A percentile compares a stretch with the other conserved stretches of the same genome.
Evolutionary conservation across 2,113 vertebrate genomes (phyloP).

Genomic region (Galeopterus variegatus): DNA sequence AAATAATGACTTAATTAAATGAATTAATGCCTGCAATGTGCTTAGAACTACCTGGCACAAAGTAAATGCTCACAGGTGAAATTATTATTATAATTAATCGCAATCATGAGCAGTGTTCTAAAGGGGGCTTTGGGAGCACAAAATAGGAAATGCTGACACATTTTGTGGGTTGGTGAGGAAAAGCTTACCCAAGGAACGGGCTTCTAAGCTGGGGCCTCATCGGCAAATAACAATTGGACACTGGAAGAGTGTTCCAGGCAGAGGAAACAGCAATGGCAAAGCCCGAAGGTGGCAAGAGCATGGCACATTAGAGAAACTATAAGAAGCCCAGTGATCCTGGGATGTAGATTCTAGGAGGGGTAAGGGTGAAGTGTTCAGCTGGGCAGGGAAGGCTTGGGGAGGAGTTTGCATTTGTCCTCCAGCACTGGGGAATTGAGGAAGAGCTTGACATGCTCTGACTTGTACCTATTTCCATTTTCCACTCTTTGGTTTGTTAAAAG

Average conservation of each 20-base stretch:
- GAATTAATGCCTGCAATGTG: neutral
- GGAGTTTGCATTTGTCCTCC: neutral
- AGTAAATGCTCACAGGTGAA: neutral
- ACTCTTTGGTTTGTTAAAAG: neutral
- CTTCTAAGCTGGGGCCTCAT: neutral
- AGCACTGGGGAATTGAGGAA: accelerated
- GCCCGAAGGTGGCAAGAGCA: neutral
- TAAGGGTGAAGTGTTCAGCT: neutral
- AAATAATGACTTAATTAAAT: neutral
- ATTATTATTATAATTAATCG: neutral
- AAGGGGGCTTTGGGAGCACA: neutral
- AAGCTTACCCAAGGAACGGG: neutral
- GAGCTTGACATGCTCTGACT: neutral
- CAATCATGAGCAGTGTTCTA: neutral
- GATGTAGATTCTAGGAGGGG: too few species aligned
- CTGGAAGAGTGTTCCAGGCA: neutral
- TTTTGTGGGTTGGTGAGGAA: neutral
- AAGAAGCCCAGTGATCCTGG: too few species aligned
- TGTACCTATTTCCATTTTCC: neutral
- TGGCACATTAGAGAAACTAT: neutral
- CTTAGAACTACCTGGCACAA: neutral
- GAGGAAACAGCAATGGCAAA: neutral
- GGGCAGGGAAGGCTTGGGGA: neutral
- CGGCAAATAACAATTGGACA: neutral
- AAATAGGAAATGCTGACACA: neutral